These are phyloP conservation scores for Plebejus melissa DNA, from an alignment of 2,888 invertebrate species.

Conservation along the genomic window DNA sequence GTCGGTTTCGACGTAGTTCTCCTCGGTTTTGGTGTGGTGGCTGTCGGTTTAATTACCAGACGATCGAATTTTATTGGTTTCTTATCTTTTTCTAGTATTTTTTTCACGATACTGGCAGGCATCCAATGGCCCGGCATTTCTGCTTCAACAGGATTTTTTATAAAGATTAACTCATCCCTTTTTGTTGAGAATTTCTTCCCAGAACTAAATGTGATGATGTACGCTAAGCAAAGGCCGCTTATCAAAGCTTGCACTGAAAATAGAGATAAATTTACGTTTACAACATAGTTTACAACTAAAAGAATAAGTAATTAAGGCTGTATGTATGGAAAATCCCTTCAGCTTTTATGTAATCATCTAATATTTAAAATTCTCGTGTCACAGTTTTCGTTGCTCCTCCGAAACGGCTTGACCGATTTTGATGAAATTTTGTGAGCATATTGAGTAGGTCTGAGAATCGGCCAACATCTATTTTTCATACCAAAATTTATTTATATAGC, in stretches of 20 bases:
- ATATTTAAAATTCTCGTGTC: too few species aligned
- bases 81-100: constrained; percentile 38
- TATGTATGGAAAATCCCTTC: too few species aligned
- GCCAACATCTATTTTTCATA: too few species aligned
- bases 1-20: constrained; percentile 26
- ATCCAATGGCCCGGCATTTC: constrained; percentile 60
- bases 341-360: too few species aligned
- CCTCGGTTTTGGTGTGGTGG: neutral
- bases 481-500: too few species aligned
- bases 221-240: neutral
- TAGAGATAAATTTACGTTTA: neutral
- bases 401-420: too few species aligned
- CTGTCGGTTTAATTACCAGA: neutral
- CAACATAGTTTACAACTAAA: neutral
- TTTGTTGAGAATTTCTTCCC: constrained; percentile 28
- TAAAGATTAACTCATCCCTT: constrained; percentile 46
- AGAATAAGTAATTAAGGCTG: neutral
- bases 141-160: constrained; percentile 58
- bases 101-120: constrained; percentile 53
- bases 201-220: neutral
- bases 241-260: neutral
- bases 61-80: neutral
- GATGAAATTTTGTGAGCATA: too few species aligned
- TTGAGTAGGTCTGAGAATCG: too few species aligned
- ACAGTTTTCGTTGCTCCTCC: too few species aligned